These are phyloP conservation scores for Hippocampus mohnikei DNA, from an alignment of 2,113 vertebrate genomes.

Conservation along the genomic window DNA sequence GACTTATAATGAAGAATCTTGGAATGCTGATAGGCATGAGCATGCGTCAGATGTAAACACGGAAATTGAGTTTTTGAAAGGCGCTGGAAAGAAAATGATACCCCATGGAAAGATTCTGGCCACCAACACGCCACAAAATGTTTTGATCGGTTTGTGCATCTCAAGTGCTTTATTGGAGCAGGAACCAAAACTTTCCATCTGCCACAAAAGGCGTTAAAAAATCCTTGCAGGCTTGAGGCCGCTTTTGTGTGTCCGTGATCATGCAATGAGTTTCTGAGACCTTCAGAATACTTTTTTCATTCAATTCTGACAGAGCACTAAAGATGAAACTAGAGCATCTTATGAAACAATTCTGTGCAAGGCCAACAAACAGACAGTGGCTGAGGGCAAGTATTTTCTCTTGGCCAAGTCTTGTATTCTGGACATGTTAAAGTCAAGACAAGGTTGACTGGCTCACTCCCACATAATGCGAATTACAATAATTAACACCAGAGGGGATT, in stretches of 20 bases:
- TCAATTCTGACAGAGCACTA: constrained; percentile 10
- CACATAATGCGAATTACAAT: constrained; percentile 3
- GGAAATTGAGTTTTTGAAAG: too few relatives aligned
- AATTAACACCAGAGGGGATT: constrained; percentile 15
- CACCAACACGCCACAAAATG: too few relatives aligned
- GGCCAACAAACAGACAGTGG: neutral
- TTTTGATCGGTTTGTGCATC: too few relatives aligned
- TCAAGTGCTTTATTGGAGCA: too few relatives aligned
- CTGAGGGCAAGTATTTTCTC: neutral
- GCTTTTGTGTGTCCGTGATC: neutral
- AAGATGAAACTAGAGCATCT: constrained; percentile 2
- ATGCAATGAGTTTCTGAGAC: constrained; percentile 4
- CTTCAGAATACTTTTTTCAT: neutral
- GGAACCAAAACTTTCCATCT: too few relatives aligned
- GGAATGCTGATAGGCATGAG: too few relatives aligned
- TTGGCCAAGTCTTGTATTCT: constrained; percentile 11
- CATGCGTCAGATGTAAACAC: too few relatives aligned
- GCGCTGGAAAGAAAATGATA: too few relatives aligned
- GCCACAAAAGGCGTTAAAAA: too few relatives aligned
- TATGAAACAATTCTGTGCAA: constrained; percentile 18
- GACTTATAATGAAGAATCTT: too few relatives aligned
- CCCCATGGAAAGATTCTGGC: too few relatives aligned
- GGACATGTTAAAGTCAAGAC: constrained; percentile 2
- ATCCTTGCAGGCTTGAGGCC: neutral
- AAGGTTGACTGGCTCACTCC: constrained; percentile 4